Conservation (phyloP, 2,797 vertebrate species). For the Hapalemur alaotrensis region DNA sequence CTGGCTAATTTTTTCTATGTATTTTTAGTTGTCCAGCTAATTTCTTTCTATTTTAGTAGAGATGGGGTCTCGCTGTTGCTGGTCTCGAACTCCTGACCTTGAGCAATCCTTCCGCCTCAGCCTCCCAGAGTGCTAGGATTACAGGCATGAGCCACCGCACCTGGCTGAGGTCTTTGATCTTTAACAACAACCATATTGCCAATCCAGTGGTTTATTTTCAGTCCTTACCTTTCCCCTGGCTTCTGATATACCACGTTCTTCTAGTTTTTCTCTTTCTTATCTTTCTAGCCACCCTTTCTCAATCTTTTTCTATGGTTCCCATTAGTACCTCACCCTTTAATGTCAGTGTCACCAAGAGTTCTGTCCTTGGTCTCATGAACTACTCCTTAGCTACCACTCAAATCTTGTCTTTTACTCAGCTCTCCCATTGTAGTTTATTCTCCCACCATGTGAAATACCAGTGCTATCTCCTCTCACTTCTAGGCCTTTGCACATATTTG, state of each 20-base stretch:
- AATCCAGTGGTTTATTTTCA: background rate
- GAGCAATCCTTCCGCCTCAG: too few relatives aligned
- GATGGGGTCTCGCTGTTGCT: too few relatives aligned
- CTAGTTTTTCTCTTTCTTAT: background rate
- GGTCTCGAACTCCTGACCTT: too few relatives aligned
- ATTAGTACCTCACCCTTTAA: background rate
- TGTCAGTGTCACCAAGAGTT: background rate
- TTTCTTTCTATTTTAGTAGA: too few relatives aligned
- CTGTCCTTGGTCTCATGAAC: background rate
- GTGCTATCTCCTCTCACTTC: background rate
- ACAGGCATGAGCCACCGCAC: too few relatives aligned
- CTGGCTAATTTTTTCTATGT: too few relatives aligned
- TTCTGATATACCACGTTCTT: background rate
- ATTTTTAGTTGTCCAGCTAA: too few relatives aligned
- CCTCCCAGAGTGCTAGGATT: too few relatives aligned
- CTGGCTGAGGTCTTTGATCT: background rate
- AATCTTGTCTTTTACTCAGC: background rate
- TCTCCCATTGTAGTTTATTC: background rate
- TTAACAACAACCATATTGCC: background rate
- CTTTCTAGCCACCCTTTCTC: background rate
- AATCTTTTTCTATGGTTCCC: background rate
- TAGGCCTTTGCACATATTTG: background rate
- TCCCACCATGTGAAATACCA: background rate
- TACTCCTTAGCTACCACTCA: background rate
- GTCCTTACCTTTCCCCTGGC: background rate